Conservation (phyloP, 2,113 vertebrate genomes). For the Struthio camelus region DNA sequence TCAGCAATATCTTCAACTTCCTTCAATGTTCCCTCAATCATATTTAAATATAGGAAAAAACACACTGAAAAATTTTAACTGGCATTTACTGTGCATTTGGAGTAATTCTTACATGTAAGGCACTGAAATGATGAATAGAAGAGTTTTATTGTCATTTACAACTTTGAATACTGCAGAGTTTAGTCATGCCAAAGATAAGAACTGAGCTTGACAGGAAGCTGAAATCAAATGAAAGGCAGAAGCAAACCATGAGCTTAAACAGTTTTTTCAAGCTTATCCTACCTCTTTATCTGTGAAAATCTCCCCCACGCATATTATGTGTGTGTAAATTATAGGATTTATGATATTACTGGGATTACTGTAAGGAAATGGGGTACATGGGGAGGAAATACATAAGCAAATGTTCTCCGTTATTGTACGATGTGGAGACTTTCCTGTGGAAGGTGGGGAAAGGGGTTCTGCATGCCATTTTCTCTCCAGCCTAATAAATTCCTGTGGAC, state of each 20-base stretch:
- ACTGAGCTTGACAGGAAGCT: not conserved
- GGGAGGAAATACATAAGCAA: not conserved
- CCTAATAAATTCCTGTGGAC: not conserved
- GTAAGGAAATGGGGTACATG: not conserved
- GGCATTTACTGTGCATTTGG: slow-evolving; percentile 1
- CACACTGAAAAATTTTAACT: not conserved
- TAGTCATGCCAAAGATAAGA: slow-evolving; percentile 21
- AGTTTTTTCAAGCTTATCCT: not conserved
- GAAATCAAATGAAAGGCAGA: slow-evolving; percentile 13
- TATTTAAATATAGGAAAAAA: not conserved
- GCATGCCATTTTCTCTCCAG: not conserved
- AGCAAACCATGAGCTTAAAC: not conserved
- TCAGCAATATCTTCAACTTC: not conserved
- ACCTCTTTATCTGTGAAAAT: not conserved
- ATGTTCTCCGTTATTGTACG: not conserved
- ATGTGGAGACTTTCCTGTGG: not conserved
- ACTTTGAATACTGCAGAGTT: slow-evolving; percentile 23
- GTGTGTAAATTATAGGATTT: not conserved
- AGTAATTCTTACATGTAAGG: not conserved
- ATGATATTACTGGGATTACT: not conserved
- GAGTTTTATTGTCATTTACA: slow-evolving; percentile 28
- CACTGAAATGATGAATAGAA: slow-evolving; percentile 10
- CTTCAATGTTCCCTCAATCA: not conserved
- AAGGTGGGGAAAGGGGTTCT: not conserved
- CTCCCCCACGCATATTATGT: not conserved